Base-by-base conservation (phyloP, 2,797 vertebrate genomes). In the Channa striata region DNA sequence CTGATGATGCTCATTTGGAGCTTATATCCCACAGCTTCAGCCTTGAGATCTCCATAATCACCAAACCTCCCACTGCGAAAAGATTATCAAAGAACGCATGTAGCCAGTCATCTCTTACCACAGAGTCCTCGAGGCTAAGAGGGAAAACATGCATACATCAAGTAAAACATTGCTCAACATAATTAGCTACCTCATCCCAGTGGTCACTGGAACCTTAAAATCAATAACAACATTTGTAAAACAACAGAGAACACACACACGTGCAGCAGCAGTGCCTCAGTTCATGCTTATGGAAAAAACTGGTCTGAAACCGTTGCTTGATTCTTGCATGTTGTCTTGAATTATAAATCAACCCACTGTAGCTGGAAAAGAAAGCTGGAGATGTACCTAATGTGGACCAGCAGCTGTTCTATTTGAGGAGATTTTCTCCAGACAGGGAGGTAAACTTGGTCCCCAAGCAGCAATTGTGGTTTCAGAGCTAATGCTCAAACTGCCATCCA, bases 81-180 rank as follows among this genome's bases (percentile, higher is more conserved):
- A 92, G 87, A 93, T 93, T 91, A 93, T 90, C 90, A 93, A 89
- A 92, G 87, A 88, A 89, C 57, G 68, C 89, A 72, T 88, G 86
- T 85, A 90, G 83, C 83, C 84, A 91, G 91, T 86, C 85, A 87
- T 92, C 85, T 91, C 82, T 82, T 73, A 89, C 82, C 85, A 72
- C 73, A 84, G 69, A 89, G 59, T 90, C 91, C 92, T 90, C 44
- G 51, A 89, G 89, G 92, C 91, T 86, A 87, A 84, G 73, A 78
- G 74, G 75, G 68, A 88, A 89, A 90, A 87, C 87, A 90, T 68
- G 90, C 87, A 91, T 90, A 88, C 87, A 92, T 94, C 86, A 87
- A 90, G 88, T 87, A 86, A 86, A 90, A 91, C 85, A 92, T 83
- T 52, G 81, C 69, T 42, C 60, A 85, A 90, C 86, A 87, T 91